These are phyloP conservation scores for Clarias batrachus DNA, from an alignment of 2,113 vertebrate species.

Conservation along the genomic window DNA sequence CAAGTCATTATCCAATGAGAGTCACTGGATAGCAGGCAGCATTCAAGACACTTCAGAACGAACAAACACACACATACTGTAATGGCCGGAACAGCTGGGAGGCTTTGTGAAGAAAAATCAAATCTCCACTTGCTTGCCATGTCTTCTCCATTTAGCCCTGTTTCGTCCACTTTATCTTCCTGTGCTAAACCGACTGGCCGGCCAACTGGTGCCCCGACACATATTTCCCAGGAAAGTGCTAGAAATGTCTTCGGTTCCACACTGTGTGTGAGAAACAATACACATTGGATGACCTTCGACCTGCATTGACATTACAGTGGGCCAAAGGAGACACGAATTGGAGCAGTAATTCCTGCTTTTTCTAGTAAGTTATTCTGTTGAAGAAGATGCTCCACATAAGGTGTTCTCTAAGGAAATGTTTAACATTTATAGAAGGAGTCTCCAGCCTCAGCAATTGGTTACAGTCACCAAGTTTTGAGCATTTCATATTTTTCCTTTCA, in stretches of 20 bases:
- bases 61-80: constrained; percentile 12
- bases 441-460: background rate
- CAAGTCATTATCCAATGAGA: constrained; percentile 50
- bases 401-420: background rate
- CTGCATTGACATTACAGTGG: background rate
- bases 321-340: background rate
- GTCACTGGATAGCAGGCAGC: constrained; percentile 31
- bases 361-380: background rate
- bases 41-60: constrained; percentile 26
- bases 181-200: background rate
- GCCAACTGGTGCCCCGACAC: background rate
- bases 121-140: constrained; percentile 1
- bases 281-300: background rate
- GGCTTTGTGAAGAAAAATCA: constrained; percentile 35
- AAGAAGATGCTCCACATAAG: background rate
- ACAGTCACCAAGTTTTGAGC: background rate
- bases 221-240: background rate
- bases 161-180: constrained; percentile 17
- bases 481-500: background rate
- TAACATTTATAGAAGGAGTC: background rate
- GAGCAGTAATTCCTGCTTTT: background rate
- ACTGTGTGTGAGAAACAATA: background rate
- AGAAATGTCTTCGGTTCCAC: background rate
- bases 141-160: background rate
- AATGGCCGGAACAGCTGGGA: constrained; percentile 46